Base-by-base conservation (phyloP, 2,797 vertebrate genomes). In the Onychomys arenicola region DNA sequence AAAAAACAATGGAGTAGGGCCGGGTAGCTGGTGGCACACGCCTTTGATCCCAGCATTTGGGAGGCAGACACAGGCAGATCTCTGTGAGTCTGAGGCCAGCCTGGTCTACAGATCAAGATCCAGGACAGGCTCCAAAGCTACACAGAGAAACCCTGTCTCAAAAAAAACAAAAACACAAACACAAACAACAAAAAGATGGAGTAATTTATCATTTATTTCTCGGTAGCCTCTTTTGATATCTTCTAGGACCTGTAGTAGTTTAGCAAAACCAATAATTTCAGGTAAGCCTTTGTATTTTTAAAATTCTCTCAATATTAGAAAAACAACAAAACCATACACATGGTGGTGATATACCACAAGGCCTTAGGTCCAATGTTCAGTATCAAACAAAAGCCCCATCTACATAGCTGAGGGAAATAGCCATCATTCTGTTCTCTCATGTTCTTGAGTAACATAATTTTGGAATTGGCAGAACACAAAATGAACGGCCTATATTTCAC, bases 201-300 rank as follows among this genome's bases (percentile, higher is more conserved):
- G 49, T 46, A 94, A 85, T 82, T 82, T 92, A 75, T 89, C 46
- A 94, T 52, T 90, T 19, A 67, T 49, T 95, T 93, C 95, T 55
- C 40, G 57, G 85, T 2, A 90, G 43, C 8, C 19, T 92, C 77
- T 87, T 89, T 87, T 27, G 86, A 75, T 52, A 92, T 89, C 65
- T 69, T 67, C 23, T 46, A 89, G 8, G 75, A 40, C 55, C 4
- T 73, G 71, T 1, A 86, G 8, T 37, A 82, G 46, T 84, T 92
- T 86, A 94, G 67, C 69, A 97, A 93, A 95, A 69, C 21, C 67
- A 95, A 49, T 76, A 29, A 90, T 46, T 94, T 95, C 40, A 93
- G 94, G 17, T 16, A 55, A 77, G 67, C 81, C 76, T 90, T 94
- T 75, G 34, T 55, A 84, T 3, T n/a, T 65, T 59, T 8, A 40